A percentile compares a stretch with the other conserved stretches of the same genome.
Conservation (phyloP, 2,888 invertebrate genomes). For the Beris morrisii region DNA sequence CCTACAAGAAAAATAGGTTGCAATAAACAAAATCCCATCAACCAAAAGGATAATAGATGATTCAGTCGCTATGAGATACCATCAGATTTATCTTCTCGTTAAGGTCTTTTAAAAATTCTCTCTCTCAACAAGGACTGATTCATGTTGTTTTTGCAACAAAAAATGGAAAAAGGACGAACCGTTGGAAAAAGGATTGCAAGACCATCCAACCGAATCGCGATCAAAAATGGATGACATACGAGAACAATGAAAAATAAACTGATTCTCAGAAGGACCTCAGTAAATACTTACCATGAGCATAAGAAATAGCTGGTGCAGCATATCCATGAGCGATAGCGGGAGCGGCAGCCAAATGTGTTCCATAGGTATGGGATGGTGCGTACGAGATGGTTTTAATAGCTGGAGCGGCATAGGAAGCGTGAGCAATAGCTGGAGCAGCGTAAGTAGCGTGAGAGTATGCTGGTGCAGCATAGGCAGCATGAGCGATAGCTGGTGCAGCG, state of each 20-base stretch:
- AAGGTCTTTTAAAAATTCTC: no score
- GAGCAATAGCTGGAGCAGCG: constrained; percentile 23
- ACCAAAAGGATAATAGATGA: no score
- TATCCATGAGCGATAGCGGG: constrained; percentile 20
- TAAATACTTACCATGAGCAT: constrained; percentile 32
- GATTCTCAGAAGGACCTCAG: background rate
- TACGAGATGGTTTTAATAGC: constrained; percentile 19
- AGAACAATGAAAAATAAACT: no score
- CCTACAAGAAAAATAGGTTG: no score
- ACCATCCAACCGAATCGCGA: no score
- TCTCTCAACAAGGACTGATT: no score
- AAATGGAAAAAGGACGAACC: no score
- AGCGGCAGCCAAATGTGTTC: constrained; percentile 34
- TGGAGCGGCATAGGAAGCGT: constrained; percentile 22
- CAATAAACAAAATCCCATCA: no score
- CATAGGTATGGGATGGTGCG: constrained; percentile 40
- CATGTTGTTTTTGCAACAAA: no score
- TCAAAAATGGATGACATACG: no score
- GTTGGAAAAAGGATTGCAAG: no score
- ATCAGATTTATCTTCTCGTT: background rate
- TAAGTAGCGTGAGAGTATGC: constrained; percentile 15
- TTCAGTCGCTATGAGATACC: constrained; percentile 3
- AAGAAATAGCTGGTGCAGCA: constrained; percentile 34
- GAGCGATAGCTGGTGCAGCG: constrained; percentile 39
- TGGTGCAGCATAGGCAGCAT: constrained; percentile 38